These are phyloP conservation scores for Nyctereutes procyonoides DNA, from an alignment of 2,113 vertebrate species.

Conservation along the genomic window DNA sequence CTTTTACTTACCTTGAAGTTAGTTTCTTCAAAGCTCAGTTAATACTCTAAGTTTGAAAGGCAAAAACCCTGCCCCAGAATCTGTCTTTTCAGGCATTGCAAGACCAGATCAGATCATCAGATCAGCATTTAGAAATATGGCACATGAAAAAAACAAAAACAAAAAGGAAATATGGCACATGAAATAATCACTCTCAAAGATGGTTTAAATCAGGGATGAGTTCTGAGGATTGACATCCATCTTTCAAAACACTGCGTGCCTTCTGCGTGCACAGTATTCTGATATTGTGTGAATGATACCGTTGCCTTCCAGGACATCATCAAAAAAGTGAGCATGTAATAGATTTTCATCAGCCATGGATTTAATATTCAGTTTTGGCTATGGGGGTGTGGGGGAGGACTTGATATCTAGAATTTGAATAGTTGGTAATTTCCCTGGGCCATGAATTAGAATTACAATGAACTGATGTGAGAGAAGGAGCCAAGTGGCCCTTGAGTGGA, in stretches of 20 bases:
- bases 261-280: not conserved
- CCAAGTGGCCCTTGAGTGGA: not conserved
- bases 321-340: not conserved
- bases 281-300: not conserved
- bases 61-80: not conserved
- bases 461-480: not conserved
- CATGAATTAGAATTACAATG: not conserved
- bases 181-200: not conserved
- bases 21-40: not conserved
- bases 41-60: not conserved
- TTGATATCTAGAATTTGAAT: not conserved
- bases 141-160: not conserved
- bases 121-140: not conserved
- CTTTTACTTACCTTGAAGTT: not conserved
- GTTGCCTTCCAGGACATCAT: not conserved
- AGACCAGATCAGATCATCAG: not conserved
- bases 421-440: not conserved
- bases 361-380: not conserved
- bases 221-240: not conserved
- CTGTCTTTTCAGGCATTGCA: not conserved
- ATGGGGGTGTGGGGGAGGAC: not conserved
- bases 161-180: not conserved
- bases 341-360: not conserved
- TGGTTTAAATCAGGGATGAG: not conserved
- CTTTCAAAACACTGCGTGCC: not conserved